A percentile compares a stretch with the other conserved stretches of the same genome.
These are phyloP conservation scores for Sturnus vulgaris DNA, from an alignment of 2,113 vertebrate genomes.

Conservation along the genomic window DNA sequence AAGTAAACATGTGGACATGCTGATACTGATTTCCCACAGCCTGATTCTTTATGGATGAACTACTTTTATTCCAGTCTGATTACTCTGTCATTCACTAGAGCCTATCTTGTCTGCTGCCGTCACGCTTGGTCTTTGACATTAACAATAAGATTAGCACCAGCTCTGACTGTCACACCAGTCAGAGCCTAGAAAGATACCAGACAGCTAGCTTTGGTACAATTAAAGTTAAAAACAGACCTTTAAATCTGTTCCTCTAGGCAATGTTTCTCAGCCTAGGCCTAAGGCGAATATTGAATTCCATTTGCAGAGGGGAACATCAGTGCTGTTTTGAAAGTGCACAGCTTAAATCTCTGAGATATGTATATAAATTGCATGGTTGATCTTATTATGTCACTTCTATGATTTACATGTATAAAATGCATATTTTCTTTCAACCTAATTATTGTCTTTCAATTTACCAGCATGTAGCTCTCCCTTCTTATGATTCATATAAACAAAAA, in stretches of 20 bases:
- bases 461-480: neutral
- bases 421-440: neutral
- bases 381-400: neutral
- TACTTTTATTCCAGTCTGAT: conserved; percentile 66
- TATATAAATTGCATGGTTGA: neutral
- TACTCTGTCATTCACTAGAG: conserved; percentile 70
- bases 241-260: conserved; percentile 19
- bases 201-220: conserved; percentile 23
- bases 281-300: neutral
- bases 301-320: neutral
- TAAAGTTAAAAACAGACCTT: conserved; percentile 52
- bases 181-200: neutral
- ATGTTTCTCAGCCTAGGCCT: neutral
- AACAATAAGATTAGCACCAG: conserved; percentile 72
- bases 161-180: conserved; percentile 52
- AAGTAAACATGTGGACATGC: conserved; percentile 60
- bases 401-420: neutral
- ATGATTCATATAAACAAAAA: neutral
- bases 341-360: neutral
- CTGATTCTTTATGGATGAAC: conserved; percentile 68
- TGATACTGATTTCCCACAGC: conserved; percentile 59
- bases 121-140: conserved; percentile 65
- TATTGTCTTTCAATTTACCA: neutral
- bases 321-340: neutral
- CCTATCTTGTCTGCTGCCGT: conserved; percentile 70